These are phyloP conservation scores for Pygocentrus nattereri DNA, from an alignment of 2,797 vertebrate genomes.

Conservation along the genomic window DNA sequence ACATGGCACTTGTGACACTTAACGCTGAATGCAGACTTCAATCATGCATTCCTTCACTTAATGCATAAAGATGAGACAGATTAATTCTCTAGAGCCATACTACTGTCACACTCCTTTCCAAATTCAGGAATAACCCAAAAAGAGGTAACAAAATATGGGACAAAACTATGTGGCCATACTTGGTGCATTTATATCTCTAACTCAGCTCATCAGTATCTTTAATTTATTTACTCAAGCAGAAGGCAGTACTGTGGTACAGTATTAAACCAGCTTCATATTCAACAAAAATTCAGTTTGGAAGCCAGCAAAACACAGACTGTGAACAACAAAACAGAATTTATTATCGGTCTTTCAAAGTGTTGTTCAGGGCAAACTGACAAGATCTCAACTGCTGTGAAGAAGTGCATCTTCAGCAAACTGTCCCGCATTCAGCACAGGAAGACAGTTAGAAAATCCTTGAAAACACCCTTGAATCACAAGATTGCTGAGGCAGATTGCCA, in stretches of 20 bases:
- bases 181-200: neutral
- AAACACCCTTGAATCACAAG: conserved; percentile 43
- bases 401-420: conserved; percentile 14
- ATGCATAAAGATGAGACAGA: neutral
- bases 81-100: neutral
- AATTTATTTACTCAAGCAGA: conserved; percentile 1
- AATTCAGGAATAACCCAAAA: neutral
- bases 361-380: neutral
- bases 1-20: neutral
- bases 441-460: conserved; percentile 28
- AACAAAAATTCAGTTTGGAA: neutral
- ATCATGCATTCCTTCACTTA: neutral
- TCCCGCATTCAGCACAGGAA: conserved; percentile 22
- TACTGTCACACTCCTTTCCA: neutral
- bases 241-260: neutral
- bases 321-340: neutral
- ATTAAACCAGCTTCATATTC: conserved; percentile 8
- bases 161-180: no score
- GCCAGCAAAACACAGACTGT: neutral
- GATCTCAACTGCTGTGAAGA: conserved; percentile 11
- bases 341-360: neutral
- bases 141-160: neutral
- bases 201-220: neutral
- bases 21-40: neutral
- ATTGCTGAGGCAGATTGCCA: conserved; percentile 40